Evolutionary conservation across 2,797 vertebrate species (phyloP).

Genomic region (Antrozous pallidus): DNA sequence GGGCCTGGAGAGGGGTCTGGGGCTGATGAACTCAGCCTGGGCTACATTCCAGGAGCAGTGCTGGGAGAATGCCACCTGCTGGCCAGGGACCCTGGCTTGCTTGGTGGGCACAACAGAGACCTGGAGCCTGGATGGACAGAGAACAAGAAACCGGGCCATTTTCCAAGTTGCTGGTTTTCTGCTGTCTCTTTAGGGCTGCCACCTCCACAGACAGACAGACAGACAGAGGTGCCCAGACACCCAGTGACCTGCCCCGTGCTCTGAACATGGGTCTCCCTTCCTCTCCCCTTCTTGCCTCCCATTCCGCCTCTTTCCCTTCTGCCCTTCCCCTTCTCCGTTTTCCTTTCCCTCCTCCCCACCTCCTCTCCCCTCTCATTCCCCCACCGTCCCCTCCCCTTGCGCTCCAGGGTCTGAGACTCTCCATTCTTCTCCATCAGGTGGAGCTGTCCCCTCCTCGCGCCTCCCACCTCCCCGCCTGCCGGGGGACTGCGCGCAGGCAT

Average conservation of each 20-base stretch:
- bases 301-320: neutral
- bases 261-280: neutral
- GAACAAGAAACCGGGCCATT: constrained; percentile 6
- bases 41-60: constrained; percentile 5
- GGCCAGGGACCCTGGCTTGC: constrained; percentile 26
- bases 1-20: neutral
- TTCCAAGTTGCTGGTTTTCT: constrained; percentile 11
- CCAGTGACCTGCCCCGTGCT: neutral
- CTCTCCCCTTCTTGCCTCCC: neutral
- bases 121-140: neutral
- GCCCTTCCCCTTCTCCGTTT: neutral
- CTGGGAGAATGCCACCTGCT: constrained; percentile 72
- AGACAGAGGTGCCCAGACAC: neutral
- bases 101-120: neutral
- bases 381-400: neutral
- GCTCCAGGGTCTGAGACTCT: neutral
- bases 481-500: neutral
- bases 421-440: constrained; percentile 59
- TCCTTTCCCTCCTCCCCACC: no score
- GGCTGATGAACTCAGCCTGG: neutral
- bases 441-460: constrained; percentile 27
- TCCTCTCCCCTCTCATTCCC: neutral
- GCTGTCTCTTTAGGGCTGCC: neutral
- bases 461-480: neutral
- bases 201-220: neutral